Evolutionary conservation across 2,797 vertebrate genomes (phyloP), one percentile per base, ranked within the genome.

Genomic region (Anabas testudineus): DNA sequence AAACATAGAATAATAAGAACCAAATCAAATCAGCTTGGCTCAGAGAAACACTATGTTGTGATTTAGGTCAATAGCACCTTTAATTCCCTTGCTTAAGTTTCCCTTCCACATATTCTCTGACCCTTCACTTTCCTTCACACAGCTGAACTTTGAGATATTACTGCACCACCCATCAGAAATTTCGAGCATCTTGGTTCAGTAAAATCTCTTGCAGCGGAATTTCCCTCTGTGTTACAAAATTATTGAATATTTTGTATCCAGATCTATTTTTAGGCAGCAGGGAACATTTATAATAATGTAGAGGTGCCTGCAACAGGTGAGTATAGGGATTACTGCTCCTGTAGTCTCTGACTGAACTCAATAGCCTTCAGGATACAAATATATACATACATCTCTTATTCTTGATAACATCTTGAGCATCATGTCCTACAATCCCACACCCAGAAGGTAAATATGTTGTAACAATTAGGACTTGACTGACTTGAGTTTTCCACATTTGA

Each of bases 391-490:
- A 53, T n/a, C 37, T 48, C 16, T 54, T 51, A 43, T 36, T 45
- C 28, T 28, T n/a, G 28, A 56, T 43, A 76, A 42, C 34, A 52
- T 53, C 32, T 24, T 49, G n/a, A 62, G 76, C 73, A 61, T 21
- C 61, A 59, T 76, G 30, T 9, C 2, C n/a, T 5, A 26, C 21
- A 63, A 48, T 43, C 61, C 24, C 67, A 84, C 81, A 78, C 81
- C 83, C 64, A 56, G 26, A 74, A 76, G 57, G 71, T 74, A 81
- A 86, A 88, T 58, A 87, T 70, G n/a, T 15, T 0, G 2, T 22
- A 42, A 59, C 16, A 59, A 34, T 30, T 13, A 39, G 63, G 16
- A 21, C 64, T 42, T 64, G 34, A 42, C 63, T 22, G 43, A 61
- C 53, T 30, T 59, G 1, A 45, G 16, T 47, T 42, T 43, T 26